phyloP scores from a whole-genome alignment of 1,140 invertebrate species.

The Gryon sp. region DNA sequence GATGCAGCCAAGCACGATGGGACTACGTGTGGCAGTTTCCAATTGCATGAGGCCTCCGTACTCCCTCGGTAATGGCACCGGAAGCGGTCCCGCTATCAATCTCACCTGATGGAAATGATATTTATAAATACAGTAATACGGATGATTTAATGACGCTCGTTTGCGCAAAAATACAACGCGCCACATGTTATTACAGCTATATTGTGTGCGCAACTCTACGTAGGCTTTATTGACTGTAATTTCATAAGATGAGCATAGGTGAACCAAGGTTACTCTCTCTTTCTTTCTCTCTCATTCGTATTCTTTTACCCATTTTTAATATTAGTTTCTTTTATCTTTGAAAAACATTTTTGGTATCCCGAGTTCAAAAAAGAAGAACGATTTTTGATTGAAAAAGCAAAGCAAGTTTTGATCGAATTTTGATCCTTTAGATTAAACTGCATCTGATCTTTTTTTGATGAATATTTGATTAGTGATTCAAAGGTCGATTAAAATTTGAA shows the following conservation, averaged over 20 bases:
- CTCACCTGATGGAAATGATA: slow-evolving; percentile 70
- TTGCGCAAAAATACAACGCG: slow-evolving; percentile 53
- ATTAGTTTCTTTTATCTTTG: slow-evolving; percentile 13
- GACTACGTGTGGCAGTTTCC: slow-evolving; percentile 75
- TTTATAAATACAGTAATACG: slow-evolving; percentile 64
- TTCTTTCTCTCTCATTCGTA: neutral
- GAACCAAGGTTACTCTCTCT: slow-evolving; percentile 53
- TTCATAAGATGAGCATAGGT: slow-evolving; percentile 54
- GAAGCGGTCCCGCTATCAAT: slow-evolving; percentile 77
- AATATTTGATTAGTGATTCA: no score
- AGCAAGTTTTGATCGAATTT: no score
- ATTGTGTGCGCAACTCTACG: slow-evolving; percentile 56
- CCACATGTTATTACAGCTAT: slow-evolving; percentile 60
- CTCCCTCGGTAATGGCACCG: slow-evolving; percentile 76
- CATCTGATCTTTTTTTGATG: no score
- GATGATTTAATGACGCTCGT: slow-evolving; percentile 62
- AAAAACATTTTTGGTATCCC: no score
- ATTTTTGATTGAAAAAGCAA: no score
- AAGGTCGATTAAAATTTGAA: no score
- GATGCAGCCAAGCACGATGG: slow-evolving; percentile 77
- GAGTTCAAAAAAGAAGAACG: no score
- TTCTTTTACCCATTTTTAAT: neutral
- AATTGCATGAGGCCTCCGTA: slow-evolving; percentile 78
- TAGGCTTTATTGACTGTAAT: slow-evolving; percentile 63
- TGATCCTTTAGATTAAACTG: no score